Evolutionary conservation across 1,140 invertebrate genomes (phyloP).

Genomic region (Scaptomyza pallida): DNA sequence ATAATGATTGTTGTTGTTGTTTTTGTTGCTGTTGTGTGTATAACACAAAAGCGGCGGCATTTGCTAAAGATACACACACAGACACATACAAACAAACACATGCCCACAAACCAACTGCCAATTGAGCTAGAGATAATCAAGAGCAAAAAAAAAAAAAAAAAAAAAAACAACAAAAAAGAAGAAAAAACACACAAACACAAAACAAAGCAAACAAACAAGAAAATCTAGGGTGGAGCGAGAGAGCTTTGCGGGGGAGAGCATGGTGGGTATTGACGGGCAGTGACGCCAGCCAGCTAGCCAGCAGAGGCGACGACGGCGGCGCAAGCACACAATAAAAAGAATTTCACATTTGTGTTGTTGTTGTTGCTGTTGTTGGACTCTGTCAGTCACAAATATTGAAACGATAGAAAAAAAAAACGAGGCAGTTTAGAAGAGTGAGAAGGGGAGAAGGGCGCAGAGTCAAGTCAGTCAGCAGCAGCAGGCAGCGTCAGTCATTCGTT

Average conservation of each 20-base stretch:
- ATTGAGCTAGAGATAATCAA: conserved; percentile 81
- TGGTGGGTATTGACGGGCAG: conserved; percentile 23
- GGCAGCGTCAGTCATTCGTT: conserved; percentile 39
- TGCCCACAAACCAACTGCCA: conserved; percentile 46
- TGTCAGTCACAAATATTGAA: conserved; percentile 80
- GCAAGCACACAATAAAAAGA: conserved; percentile 69
- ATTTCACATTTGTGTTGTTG: conserved; percentile 68
- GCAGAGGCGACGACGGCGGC: conserved; percentile 21
- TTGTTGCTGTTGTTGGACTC: conserved; percentile 54
- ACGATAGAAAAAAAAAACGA: conserved; percentile 18
- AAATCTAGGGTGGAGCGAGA: neutral
- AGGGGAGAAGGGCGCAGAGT: neutral
- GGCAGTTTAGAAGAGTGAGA: too few species aligned
- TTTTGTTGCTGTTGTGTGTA: conserved; percentile 31
- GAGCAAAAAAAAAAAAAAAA: conserved; percentile 51
- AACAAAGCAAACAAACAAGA: conserved; percentile 16
- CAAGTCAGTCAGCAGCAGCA: conserved; percentile 10
- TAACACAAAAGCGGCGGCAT: conserved; percentile 35
- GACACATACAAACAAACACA: conserved; percentile 8
- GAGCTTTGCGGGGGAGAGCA: neutral
- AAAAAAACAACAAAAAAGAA: conserved; percentile 15
- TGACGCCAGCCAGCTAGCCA: too few species aligned
- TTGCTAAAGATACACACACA: conserved; percentile 50
- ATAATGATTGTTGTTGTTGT: conserved; percentile 8
- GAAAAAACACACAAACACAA: conserved; percentile 14